Conservation (phyloP, 2,797 vertebrate genomes). For the Sebastes iracundus region DNA sequence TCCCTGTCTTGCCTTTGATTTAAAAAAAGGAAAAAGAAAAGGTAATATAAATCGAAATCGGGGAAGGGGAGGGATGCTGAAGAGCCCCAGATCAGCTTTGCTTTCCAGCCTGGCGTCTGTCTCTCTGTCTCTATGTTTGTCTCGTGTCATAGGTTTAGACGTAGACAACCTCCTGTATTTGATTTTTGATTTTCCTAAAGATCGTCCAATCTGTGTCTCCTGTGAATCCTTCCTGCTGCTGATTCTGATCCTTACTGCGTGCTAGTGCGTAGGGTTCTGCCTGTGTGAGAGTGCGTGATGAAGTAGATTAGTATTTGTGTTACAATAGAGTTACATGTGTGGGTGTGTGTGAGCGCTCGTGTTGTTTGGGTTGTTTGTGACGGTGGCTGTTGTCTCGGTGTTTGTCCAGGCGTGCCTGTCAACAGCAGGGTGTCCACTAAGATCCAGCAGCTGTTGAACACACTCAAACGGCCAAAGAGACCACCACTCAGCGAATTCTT, state of each 20-base stretch:
- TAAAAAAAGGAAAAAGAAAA: constrained; percentile 84
- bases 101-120: constrained; percentile 67
- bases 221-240: constrained; percentile 65
- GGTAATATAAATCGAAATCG: constrained; percentile 75
- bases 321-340: constrained; percentile 52
- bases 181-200: constrained; percentile 12
- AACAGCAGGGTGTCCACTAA: constrained; percentile 97
- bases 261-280: constrained; percentile 42
- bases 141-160: constrained; percentile 63
- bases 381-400: constrained; percentile 21
- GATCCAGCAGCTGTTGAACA: constrained; percentile 98
- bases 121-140: constrained; percentile 48
- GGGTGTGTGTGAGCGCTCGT: constrained; percentile 28
- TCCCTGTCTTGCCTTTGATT: constrained; percentile 79
- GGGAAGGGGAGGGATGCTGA: constrained; percentile 67
- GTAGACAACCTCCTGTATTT: constrained; percentile 54
- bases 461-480: constrained; percentile 96
- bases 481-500: constrained; percentile 98
- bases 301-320: constrained; percentile 30
- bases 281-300: constrained; percentile 23
- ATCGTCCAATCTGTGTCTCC: constrained; percentile 52
- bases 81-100: constrained; percentile 65
- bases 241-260: constrained; percentile 50
- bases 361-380: constrained; percentile 21
- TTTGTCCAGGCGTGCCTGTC: constrained; percentile 92